Percentiles rank a stretch among this genome's conserved stretches.
These are phyloP conservation scores for Camponotus pennsylvanicus DNA, from an alignment of 1,140 invertebrate species.

Conservation along the genomic window DNA sequence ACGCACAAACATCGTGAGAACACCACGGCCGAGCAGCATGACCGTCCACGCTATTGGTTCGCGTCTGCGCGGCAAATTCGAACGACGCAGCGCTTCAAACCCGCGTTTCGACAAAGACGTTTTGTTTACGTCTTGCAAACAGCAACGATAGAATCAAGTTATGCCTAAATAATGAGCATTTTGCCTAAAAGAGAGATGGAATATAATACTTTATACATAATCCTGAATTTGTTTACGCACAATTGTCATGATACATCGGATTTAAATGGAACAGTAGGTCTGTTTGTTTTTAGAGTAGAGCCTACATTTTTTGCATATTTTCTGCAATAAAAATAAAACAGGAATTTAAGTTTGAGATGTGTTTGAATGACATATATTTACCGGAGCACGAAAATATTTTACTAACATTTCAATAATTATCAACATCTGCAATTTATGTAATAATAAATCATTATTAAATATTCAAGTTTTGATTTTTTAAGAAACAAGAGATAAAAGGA, in stretches of 20 bases:
- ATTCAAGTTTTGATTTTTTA: background rate
- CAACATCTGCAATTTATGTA: too few relatives aligned
- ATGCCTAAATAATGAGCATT: too few relatives aligned
- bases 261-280: too few relatives aligned
- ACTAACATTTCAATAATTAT: background rate
- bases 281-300: too few relatives aligned
- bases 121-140: background rate
- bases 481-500: background rate
- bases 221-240: too few relatives aligned
- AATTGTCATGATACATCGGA: too few relatives aligned
- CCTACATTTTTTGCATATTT: too few relatives aligned
- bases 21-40: constrained; percentile 58
- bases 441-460: background rate
- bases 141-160: background rate
- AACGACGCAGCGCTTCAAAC: constrained; percentile 15
- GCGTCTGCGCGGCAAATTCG: constrained; percentile 55
- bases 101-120: too few relatives aligned
- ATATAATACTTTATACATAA: too few relatives aligned
- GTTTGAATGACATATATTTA: background rate
- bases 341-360: background rate
- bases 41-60: constrained; percentile 46
- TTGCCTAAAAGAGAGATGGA: too few relatives aligned
- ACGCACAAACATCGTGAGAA: constrained; percentile 74
- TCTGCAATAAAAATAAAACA: background rate
- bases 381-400: background rate